phyloP scores from a whole-genome alignment of 2,113 vertebrate genomes.

The Burhinus bistriatus region DNA sequence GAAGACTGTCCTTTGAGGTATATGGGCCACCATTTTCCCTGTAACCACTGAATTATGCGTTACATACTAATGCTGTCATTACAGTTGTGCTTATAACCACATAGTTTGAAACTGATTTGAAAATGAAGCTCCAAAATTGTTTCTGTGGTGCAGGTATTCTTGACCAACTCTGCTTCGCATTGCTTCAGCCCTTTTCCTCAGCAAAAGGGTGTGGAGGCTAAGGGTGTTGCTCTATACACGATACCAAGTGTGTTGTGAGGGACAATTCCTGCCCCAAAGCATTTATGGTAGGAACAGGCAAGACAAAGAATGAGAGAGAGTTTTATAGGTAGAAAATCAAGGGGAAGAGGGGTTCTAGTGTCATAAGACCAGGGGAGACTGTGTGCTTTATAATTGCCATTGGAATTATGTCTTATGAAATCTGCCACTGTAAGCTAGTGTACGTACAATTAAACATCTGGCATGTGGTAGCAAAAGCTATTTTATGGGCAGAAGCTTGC shows the following conservation, averaged over 20 bases:
- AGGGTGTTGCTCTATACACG: neutral
- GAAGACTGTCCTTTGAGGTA: neutral
- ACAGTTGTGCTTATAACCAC: neutral
- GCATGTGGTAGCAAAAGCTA: neutral
- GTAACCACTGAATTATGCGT: neutral
- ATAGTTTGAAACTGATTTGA: neutral
- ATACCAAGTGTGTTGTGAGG: rapidly evolving
- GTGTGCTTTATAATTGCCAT: neutral
- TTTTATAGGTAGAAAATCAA: neutral
- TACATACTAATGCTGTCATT: neutral
- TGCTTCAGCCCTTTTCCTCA: neutral
- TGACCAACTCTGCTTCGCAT: neutral
- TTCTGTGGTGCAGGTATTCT: neutral
- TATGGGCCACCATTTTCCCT: neutral
- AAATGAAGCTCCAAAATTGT: neutral
- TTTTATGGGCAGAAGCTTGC: neutral
- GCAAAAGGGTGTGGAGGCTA: neutral
- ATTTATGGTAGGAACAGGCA: neutral
- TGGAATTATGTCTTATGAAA: neutral
- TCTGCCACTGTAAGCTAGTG: neutral
- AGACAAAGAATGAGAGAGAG: neutral
- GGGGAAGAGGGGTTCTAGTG: neutral
- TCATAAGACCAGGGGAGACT: neutral
- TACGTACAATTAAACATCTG: neutral
- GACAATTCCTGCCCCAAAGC: neutral